Conservation (phyloP, 2,113 vertebrate species). For the Archocentrus centrarchus region DNA sequence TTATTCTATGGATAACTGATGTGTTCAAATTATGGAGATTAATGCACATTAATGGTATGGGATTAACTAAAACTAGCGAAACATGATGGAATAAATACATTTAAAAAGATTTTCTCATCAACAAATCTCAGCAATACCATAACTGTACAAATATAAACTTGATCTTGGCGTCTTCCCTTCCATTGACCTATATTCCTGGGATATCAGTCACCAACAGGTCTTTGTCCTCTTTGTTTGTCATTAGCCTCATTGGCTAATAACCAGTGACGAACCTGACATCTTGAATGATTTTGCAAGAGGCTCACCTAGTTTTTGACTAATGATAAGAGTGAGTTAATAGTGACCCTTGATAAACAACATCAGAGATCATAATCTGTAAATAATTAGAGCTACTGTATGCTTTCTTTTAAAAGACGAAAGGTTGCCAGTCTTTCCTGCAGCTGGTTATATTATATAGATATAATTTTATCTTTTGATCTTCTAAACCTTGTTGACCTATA, state of each 20-base stretch:
- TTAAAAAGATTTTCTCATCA: not conserved
- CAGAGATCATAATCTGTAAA: not conserved
- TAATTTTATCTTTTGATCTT: not conserved
- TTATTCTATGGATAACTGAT: not conserved
- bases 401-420: not conserved
- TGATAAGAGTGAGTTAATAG: not conserved
- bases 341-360: not conserved
- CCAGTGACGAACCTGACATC: not conserved
- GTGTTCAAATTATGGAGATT: slow-evolving; percentile 30
- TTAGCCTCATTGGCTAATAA: not conserved
- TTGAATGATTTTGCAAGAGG: not conserved
- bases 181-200: slow-evolving; percentile 31
- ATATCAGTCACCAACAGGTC: slow-evolving; percentile 10
- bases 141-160: not conserved
- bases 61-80: not conserved
- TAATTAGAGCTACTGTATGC: too few relatives aligned
- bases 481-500: slow-evolving; percentile 36
- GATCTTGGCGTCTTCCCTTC: not conserved
- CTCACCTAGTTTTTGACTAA: not conserved
- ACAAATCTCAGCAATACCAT: not conserved
- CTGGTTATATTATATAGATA: not conserved
- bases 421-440: not conserved
- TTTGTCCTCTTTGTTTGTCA: not conserved
- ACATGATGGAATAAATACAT: not conserved
- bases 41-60: not conserved